These are phyloP conservation scores for Mellivora capensis DNA, from an alignment of 2,113 vertebrate genomes.

Conservation along the genomic window DNA sequence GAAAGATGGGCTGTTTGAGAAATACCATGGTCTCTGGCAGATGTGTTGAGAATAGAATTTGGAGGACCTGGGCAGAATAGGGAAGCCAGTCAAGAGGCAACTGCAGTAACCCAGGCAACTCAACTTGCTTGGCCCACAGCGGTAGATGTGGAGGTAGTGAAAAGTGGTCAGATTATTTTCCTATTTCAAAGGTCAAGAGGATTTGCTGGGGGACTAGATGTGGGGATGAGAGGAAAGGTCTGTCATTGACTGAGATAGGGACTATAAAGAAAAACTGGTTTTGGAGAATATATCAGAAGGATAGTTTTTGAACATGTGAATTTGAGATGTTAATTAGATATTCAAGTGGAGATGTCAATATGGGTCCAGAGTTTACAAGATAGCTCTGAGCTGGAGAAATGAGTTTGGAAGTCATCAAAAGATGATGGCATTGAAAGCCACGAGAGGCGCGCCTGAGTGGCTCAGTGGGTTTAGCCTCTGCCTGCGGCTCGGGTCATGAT, in stretches of 20 bases:
- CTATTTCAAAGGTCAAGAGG: neutral
- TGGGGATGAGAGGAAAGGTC: neutral
- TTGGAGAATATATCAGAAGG: neutral
- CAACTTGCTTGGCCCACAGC: neutral
- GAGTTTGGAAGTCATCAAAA: neutral
- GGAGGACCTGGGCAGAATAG: neutral
- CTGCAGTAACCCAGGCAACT: neutral
- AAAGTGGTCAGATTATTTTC: neutral
- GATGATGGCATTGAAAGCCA: neutral
- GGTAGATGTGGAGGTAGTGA: neutral
- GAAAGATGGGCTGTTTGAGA: neutral
- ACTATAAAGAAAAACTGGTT: neutral
- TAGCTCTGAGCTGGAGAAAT: neutral
- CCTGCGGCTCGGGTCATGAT: no score
- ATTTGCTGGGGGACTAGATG: neutral
- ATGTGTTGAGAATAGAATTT: neutral
- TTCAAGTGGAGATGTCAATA: neutral
- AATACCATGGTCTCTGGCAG: neutral
- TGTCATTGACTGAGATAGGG: neutral
- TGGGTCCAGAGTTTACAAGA: neutral
- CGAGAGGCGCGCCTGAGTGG: no score
- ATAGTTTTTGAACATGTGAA: neutral
- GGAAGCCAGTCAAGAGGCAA: neutral
- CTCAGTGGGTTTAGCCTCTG: no score
- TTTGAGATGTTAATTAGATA: neutral